phyloP scores from a whole-genome alignment of 2,888 invertebrate species.

The Apotomis turbidana region DNA sequence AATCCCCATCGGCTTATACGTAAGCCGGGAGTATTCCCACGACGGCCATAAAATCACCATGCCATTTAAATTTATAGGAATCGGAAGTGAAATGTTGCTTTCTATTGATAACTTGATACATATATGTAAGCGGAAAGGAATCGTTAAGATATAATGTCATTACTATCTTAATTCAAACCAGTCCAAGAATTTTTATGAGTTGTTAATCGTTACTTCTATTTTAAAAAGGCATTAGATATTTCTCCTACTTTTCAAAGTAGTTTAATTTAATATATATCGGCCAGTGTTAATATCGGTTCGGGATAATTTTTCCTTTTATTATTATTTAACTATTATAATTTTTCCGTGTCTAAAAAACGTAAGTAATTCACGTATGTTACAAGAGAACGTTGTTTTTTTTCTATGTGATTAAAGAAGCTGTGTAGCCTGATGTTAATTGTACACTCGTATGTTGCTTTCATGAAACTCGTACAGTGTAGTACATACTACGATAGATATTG shows the following conservation, averaged over 20 bases:
- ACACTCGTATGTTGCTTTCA: too few relatives aligned
- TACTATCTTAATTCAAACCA: background rate
- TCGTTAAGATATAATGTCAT: conserved; percentile 1
- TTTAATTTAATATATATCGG: background rate
- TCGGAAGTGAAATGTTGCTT: conserved; percentile 32
- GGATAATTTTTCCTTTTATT: too few relatives aligned
- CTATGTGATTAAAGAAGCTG: too few relatives aligned
- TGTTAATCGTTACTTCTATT: background rate
- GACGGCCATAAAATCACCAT: conserved; percentile 27
- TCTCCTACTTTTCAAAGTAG: background rate
- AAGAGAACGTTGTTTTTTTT: too few relatives aligned
- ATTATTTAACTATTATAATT: too few relatives aligned
- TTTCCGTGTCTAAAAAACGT: too few relatives aligned
- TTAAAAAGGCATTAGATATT: background rate
- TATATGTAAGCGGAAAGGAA: conserved; percentile 15
- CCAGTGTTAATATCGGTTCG: background rate
- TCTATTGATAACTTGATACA: conserved; percentile 8
- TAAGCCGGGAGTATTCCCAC: conserved; percentile 24
- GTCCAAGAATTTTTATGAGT: conserved; percentile 8
- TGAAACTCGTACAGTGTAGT: too few relatives aligned
- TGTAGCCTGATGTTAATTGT: too few relatives aligned
- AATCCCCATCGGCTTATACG: conserved; percentile 25
- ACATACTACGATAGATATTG: too few relatives aligned
- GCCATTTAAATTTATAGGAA: conserved; percentile 33
- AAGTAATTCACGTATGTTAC: too few relatives aligned